Evolutionary conservation across 2,888 invertebrate genomes (phyloP).

Genomic region (Sylvicola cinctus): DNA sequence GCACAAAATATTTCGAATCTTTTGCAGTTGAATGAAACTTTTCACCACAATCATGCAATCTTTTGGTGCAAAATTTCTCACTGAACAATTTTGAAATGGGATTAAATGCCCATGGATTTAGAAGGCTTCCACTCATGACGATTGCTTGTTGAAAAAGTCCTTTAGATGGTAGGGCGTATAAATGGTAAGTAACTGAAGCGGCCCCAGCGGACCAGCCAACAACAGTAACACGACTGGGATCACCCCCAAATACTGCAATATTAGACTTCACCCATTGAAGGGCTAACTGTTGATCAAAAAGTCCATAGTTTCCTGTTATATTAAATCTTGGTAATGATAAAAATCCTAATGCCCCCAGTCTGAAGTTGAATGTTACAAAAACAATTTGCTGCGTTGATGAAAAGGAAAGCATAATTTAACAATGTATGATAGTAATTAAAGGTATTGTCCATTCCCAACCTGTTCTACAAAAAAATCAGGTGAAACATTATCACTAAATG

Average conservation of each 20-base stretch:
- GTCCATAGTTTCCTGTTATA: constrained; percentile 6
- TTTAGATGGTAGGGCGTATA: constrained; percentile 5
- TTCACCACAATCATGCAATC: no score
- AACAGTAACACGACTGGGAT: constrained; percentile 6
- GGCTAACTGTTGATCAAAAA: constrained; percentile 7
- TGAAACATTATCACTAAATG: constrained; percentile 16
- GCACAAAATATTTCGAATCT: no score
- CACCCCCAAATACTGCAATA: constrained; percentile 6
- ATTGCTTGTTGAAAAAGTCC: constrained; percentile 7
- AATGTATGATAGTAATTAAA: no score
- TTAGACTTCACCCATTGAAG: constrained; percentile 7
- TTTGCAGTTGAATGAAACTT: no score
- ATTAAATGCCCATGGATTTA: constrained; percentile 6
- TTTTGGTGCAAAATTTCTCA: constrained; percentile 1
- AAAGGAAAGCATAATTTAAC: no score
- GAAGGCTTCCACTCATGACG: constrained; percentile 6
- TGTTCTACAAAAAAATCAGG: constrained; percentile 23
- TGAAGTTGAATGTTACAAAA: constrained; percentile 18
- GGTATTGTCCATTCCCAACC: no score
- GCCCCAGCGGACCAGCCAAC: constrained; percentile 8
- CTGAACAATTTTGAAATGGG: background rate
- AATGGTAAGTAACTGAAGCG: constrained; percentile 7
- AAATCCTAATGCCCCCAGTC: constrained; percentile 16
- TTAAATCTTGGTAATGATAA: constrained; percentile 2
- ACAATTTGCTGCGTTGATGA: constrained; percentile 13